Evolutionary conservation across 2,113 vertebrate species (phyloP).

Genomic region (Dipodomys spectabilis): DNA sequence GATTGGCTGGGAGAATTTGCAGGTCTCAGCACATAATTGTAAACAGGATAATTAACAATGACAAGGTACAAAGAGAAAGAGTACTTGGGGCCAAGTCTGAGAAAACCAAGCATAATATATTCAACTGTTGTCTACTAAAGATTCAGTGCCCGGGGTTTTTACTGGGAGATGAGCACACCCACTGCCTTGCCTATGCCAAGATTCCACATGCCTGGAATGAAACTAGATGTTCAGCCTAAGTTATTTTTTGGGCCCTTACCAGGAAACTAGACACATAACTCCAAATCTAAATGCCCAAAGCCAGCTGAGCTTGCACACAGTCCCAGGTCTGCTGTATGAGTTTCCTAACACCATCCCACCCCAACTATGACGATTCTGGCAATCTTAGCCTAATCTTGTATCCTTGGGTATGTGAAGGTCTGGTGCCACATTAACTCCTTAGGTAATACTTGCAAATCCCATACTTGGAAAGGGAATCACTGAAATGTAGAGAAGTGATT

Average conservation of each 20-base stretch:
- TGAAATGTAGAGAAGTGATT: conserved; percentile 11
- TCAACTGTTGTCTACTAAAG: not conserved
- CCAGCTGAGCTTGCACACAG: not conserved
- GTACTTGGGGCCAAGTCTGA: not conserved
- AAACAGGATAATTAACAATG: not conserved
- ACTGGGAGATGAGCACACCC: not conserved
- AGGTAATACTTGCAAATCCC: not conserved
- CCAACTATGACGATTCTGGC: not conserved
- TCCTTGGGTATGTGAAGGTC: not conserved
- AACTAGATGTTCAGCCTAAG: not conserved
- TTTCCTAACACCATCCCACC: not conserved
- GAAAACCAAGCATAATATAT: not conserved
- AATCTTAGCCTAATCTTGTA: not conserved
- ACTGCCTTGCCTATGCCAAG: not conserved
- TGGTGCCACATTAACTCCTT: not conserved
- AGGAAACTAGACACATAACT: not conserved
- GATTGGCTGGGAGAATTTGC: not conserved
- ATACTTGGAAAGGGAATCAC: not conserved
- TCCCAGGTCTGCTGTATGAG: not conserved
- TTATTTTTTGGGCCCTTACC: not conserved
- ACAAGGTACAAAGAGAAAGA: not conserved
- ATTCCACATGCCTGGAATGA: not conserved
- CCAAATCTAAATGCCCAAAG: not conserved
- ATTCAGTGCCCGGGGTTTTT: not conserved
- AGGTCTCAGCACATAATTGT: not conserved